phyloP scores from a whole-genome alignment of 2,888 invertebrate genomes.

The Shargacucullia verbasci region DNA sequence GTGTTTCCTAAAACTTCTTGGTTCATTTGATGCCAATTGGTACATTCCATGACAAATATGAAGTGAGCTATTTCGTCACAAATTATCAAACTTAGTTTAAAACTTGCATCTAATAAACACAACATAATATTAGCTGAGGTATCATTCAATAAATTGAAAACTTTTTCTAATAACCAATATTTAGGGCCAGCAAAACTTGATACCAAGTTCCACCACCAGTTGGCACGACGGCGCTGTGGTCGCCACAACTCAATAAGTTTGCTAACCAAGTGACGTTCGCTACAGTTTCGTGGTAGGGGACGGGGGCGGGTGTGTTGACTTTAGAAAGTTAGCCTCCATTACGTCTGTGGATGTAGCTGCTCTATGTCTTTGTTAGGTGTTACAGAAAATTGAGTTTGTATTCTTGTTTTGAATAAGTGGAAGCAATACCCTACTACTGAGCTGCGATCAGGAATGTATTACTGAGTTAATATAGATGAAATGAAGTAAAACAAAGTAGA shows the following conservation, averaged over 20 bases:
- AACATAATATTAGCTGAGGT: conserved; percentile 28
- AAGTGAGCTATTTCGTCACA: too few species aligned
- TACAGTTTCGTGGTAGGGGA: conserved; percentile 42
- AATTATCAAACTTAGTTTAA: too few species aligned
- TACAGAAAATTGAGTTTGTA: conserved; percentile 46
- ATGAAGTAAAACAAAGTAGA: too few species aligned
- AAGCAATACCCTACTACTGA: too few species aligned
- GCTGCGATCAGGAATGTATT: too few species aligned
- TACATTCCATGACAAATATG: too few species aligned
- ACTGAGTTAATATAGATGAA: too few species aligned
- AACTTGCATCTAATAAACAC: conserved; percentile 17
- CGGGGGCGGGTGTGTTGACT: conserved; percentile 47
- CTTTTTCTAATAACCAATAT: conserved; percentile 69
- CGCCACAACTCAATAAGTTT: conserved; percentile 61
- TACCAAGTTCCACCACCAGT: conserved; percentile 55
- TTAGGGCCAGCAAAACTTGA: conserved; percentile 56
- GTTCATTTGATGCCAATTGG: too few species aligned
- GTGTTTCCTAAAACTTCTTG: too few species aligned
- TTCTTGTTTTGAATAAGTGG: conserved; percentile 7
- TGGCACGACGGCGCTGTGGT: conserved; percentile 50
- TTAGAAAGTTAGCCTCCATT: conserved; percentile 57
- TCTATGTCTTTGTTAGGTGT: conserved; percentile 43
- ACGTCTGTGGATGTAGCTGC: conserved; percentile 51
- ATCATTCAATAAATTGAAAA: conserved; percentile 58
- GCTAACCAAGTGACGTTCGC: conserved; percentile 55